Evolutionary conservation across 2,113 vertebrate genomes (phyloP).

Genomic region (Neopipo cinnamomea): DNA sequence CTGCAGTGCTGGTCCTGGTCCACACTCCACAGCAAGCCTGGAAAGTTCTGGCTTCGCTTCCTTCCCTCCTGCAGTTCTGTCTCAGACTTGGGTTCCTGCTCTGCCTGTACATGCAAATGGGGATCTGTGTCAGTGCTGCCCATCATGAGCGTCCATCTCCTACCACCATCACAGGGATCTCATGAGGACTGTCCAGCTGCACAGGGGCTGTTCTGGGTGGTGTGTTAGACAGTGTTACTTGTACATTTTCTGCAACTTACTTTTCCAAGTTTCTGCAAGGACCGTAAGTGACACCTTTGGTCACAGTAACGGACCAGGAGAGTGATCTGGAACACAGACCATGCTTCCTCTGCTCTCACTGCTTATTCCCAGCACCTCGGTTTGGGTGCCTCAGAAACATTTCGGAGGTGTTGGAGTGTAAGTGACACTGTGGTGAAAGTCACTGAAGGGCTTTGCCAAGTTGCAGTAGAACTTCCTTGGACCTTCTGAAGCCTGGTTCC

Average conservation of each 20-base stretch:
- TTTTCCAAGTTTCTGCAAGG: not conserved
- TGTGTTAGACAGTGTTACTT: not conserved
- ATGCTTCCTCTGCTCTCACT: fast-evolving
- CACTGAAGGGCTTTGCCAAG: not conserved
- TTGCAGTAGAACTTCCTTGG: not conserved
- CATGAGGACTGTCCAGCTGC: not conserved
- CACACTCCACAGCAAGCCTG: not conserved
- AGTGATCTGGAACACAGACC: not conserved
- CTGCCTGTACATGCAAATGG: fast-evolving
- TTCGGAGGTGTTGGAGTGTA: not conserved
- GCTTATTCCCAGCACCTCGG: not conserved
- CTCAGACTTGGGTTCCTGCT: not conserved
- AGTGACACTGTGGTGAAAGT: not conserved
- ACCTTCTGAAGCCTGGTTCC: not conserved
- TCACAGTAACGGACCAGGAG: not conserved
- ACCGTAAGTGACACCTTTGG: not conserved
- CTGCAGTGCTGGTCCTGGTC: not conserved
- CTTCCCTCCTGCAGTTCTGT: not conserved
- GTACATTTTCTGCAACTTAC: not conserved
- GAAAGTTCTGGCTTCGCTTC: not conserved
- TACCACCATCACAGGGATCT: fast-evolving
- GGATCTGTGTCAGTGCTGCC: fast-evolving
- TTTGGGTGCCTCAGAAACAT: not conserved
- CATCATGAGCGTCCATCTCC: fast-evolving
- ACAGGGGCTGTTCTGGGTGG: not conserved